Base-by-base conservation (phyloP, 2,113 vertebrate genomes). In the Rhinolophus sinicus region DNA sequence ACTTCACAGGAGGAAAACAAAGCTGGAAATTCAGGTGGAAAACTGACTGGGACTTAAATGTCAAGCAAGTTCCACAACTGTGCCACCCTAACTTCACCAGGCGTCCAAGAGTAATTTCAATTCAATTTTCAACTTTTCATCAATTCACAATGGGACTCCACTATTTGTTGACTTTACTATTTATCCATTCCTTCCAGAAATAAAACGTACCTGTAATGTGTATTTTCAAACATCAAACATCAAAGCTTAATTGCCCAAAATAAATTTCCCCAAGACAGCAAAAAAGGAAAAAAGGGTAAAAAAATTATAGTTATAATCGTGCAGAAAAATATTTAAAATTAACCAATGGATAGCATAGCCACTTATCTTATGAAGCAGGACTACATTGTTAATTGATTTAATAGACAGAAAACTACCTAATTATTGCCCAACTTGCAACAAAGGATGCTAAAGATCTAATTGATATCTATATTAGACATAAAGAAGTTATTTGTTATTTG, bases 41-140 rank as follows among this genome's bases (percentile, higher is more conserved):
- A 52, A 76, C 30, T 62, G 40, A 90, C 22, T 75, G 14, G 28
- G 11, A 30, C 26, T 77, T 35, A 86, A 62, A 65, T 54, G 44
- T 73, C 72, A 89, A 80, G 12, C 16, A 12, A n/a, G n/a, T 78
- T 67, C 67, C 76, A 30, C 10, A 91, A 78, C 28, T n/a, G 6
- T 52, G 75, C 35, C 10, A 92, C 50, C n/a, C 72, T 76, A 93
- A 94, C 15, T 47, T 50, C 28, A 87, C 12, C 30, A 93, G 64
- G 70, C 78, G 72, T 24, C 54, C 11, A 82, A 89, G 24, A 86
- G 18, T 38, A 78, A 89, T 77, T 89, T 26, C 52, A 4, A 85
- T 65, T 92, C 60, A 16, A 40, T 76, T 96, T 91, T 88, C 65
- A 96, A 84, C 15, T 94, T 90, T 93, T 70, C 5, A 77, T 26